Evolutionary conservation across 2,888 invertebrate genomes (phyloP).

Genomic region (Parnassius apollo): DNA sequence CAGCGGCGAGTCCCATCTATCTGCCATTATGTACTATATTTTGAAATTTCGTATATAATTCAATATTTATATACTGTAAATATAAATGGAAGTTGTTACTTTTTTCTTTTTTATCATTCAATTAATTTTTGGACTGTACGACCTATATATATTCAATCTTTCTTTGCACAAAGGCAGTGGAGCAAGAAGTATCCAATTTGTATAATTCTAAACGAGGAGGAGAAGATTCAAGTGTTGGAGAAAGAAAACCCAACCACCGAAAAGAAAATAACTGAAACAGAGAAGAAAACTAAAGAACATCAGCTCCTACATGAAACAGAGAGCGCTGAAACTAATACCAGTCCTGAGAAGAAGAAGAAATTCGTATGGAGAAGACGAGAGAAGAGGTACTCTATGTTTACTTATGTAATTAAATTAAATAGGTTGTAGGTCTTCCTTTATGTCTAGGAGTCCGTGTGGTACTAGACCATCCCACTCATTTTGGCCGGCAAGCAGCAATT

Average conservation of each 20-base stretch:
- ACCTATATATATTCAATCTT: constrained; percentile 22
- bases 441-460: no score
- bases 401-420: no score
- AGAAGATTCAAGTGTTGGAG: constrained; percentile 71
- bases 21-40: no score
- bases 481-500: no score
- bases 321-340: constrained; percentile 72
- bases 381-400: constrained; percentile 50
- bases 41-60: no score
- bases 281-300: constrained; percentile 58
- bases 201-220: constrained; percentile 80
- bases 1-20: no score
- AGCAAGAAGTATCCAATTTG: constrained; percentile 97
- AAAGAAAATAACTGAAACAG: constrained; percentile 52
- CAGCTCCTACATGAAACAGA: constrained; percentile 52
- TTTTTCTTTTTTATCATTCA: not conserved
- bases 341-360: constrained; percentile 69
- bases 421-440: no score
- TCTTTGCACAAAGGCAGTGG: constrained; percentile 84
- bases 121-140: constrained; percentile 16
- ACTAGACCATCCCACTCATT: no score
- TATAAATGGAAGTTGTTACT: no score
- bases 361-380: constrained; percentile 71
- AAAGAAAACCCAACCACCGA: constrained; percentile 57
- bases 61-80: no score